Base-by-base conservation (phyloP, 2,888 invertebrate genomes). In the Luffia ferchaultella region DNA sequence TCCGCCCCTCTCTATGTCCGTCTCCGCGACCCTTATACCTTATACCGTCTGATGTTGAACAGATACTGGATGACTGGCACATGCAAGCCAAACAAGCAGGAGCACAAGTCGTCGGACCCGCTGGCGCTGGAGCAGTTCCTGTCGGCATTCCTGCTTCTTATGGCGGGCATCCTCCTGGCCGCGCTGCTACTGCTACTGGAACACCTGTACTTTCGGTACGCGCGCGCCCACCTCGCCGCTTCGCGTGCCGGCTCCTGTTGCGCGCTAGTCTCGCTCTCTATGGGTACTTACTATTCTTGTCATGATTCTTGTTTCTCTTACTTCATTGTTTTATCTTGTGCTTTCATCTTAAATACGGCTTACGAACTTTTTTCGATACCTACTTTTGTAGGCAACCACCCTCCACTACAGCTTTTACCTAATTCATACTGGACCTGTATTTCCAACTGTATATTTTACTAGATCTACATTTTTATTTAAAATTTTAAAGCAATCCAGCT, bases 61-160 rank as follows among this genome's bases (percentile, higher is more conserved):
- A 91, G 95, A 67, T 95, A 94, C 72, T 98, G 98, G 98, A 93
- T 98, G 91, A 96, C 97, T 0, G 97, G 98, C 40, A 93, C 96
- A 1, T 98, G 97, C 72, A 92, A 95, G 62, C 94, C 94, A 1
- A 95, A 95, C 57, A 95, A 94, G 69, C 92, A 96, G 72, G 92
- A 95, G 71, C 93, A 95, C 68, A 93, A 94, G 75, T 93, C 93
- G 54, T 95, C 94, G 52, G 96, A 95, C 76, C 93, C 95, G 1
- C 77, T 96, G 59, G 95, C 95, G 9, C 84, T 95, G 59, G 95
- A 96, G 75, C 98, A 99, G 85, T 99, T 99, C 83, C 90, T 98
- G 69, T 96, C 96, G 54, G 98, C 98, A 48, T 99, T 98, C 77
- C 87, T 98, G 52, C 88, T 99, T 55, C 87, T 99, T 50, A 96